Base-by-base conservation (phyloP, 2,797 vertebrate species). In the Chloroceryle inda region DNA sequence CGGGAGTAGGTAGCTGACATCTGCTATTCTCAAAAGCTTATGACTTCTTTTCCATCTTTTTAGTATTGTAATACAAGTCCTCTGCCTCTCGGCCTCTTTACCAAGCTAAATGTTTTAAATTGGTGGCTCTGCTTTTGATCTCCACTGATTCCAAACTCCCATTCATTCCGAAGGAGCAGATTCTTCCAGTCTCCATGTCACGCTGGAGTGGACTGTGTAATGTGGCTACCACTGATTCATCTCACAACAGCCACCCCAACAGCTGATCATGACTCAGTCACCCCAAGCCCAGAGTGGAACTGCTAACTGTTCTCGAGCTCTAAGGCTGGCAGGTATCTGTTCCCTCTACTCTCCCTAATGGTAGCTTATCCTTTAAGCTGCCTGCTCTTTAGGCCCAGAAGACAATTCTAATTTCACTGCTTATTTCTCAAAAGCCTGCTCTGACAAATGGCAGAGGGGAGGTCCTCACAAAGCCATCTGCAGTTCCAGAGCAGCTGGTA, bases 341-440 rank as follows among this genome's bases (percentile, higher is more conserved):
- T n/a, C 26, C n/a, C 47, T 53, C 64, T 45, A 4, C 3, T 26
- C 40, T 63, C 72, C 31, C 7, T 0, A 82, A 11, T 1, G 14
- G 26, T 0, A 59, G 47, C 20, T 71, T 24, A 67, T 11, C 53
- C 50, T 64, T 90, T 53, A 75, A 50, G 24, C 38, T 72, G 20
- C 40, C 37, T 7, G 4, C 23, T 88, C 24, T 40, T 90, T 17
- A 88, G 76, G 73, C 19, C 45, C 45, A 68, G n/a, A 73, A 69
- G 37, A 64, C 6, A 45, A 84, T 66, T 81, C 64, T 37, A 37
- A 71, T 91, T 88, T 85, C 44, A 77, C 4, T 85, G 68, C 2
- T 83, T 80, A 80, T 84, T 77, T 58, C 58, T 87, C 49, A 77
- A 53, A 68, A 89, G 53, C 40, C 44, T 88, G 37, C 18, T 76